Evolutionary conservation across 2,888 invertebrate genomes (phyloP).

Genomic region (Sphaeridia pumilis): DNA sequence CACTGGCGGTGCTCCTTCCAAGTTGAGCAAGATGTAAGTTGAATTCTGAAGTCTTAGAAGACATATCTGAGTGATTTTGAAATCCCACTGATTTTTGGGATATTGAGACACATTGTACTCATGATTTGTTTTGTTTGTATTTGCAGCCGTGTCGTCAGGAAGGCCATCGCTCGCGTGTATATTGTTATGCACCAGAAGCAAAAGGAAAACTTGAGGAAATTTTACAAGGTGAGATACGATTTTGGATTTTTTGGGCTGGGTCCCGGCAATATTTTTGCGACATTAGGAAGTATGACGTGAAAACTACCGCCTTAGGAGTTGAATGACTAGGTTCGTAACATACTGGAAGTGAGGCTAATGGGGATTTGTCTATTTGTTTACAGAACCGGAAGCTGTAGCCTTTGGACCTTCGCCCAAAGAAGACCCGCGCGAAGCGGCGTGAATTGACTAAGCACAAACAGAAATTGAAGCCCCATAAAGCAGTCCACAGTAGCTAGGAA

Average conservation of each 20-base stretch:
- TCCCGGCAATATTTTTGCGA: too few species aligned
- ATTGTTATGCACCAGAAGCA: slow-evolving; percentile 99
- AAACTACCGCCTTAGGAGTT: too few species aligned
- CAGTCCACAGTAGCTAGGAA: too few species aligned
- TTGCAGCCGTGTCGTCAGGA: slow-evolving; percentile 89
- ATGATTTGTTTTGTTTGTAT: slow-evolving; percentile 25
- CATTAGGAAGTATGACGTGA: too few species aligned
- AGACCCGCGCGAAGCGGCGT: slow-evolving; percentile 90
- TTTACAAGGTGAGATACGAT: slow-evolving; percentile 63
- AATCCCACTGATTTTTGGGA: too few species aligned
- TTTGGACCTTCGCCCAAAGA: slow-evolving; percentile 89
- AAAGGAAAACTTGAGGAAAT: slow-evolving; percentile 89
- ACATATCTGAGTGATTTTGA: too few species aligned
- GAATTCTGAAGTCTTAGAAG: not conserved
- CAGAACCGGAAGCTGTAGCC: slow-evolving; percentile 90
- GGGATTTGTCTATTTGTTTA: too few species aligned
- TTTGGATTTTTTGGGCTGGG: too few species aligned
- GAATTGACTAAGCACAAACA: slow-evolving; percentile 76
- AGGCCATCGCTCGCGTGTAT: slow-evolving; percentile 94
- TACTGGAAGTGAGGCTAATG: too few species aligned
- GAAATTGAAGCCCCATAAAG: slow-evolving; percentile 75
- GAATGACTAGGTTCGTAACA: too few species aligned
- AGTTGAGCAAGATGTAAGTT: slow-evolving; percentile 94
- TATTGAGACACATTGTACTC: too few species aligned
- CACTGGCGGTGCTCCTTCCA: slow-evolving; percentile 96